Evolutionary conservation across 2,888 invertebrate species (phyloP).

Genomic region (Drosophila subsilvestris): DNA sequence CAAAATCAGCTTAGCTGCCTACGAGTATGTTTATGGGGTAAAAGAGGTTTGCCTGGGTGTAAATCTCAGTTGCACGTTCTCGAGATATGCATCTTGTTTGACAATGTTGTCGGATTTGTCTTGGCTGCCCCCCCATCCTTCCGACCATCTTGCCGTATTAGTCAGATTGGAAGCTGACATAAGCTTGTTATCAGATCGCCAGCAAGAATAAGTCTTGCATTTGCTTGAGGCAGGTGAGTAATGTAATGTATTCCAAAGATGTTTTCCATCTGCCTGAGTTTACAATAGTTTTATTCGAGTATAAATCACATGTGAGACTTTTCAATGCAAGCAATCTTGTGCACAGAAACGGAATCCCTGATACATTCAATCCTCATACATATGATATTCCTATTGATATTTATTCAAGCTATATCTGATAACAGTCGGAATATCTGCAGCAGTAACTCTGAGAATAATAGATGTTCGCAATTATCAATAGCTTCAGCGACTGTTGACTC

Average conservation of each 20-base stretch:
- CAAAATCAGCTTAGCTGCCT: background rate
- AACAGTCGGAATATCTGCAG: background rate
- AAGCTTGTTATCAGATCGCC: slow-evolving; percentile 35
- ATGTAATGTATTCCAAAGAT: slow-evolving; percentile 15
- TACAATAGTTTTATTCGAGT: background rate
- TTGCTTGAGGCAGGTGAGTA: slow-evolving; percentile 32
- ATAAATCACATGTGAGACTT: background rate
- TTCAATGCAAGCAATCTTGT: background rate
- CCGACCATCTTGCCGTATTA: slow-evolving; percentile 1
- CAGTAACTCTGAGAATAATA: background rate
- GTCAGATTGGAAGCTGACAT: slow-evolving; percentile 37
- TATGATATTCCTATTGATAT: background rate
- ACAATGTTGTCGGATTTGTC: slow-evolving; percentile 33
- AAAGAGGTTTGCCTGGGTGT: slow-evolving; percentile 1
- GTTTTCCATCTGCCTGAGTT: background rate
- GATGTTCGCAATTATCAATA: background rate
- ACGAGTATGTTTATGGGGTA: background rate
- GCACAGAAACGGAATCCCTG: background rate
- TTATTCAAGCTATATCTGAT: background rate
- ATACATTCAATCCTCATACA: background rate
- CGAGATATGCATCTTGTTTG: slow-evolving; percentile 26
- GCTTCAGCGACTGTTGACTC: too few relatives aligned
- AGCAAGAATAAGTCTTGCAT: slow-evolving; percentile 20
- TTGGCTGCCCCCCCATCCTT: slow-evolving; percentile 9
- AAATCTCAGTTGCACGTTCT: slow-evolving; percentile 24